phyloP scores from a whole-genome alignment of 35 echinoderm and acorn worm genomes.

The Patiria miniata region DNA sequence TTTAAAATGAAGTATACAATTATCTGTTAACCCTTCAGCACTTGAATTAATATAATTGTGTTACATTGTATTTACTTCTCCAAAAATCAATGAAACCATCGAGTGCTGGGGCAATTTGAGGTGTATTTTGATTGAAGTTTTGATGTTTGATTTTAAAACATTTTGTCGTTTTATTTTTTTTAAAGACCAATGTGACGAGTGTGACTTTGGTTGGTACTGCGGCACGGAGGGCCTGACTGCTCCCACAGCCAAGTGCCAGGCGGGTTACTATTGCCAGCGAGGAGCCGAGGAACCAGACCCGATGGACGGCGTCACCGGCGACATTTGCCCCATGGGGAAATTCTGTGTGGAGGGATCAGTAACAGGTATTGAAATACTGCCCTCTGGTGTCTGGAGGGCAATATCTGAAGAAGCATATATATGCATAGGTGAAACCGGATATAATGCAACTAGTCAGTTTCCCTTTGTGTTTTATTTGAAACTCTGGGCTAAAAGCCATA shows the following conservation, averaged over 20 bases:
- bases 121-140: too few relatives aligned
- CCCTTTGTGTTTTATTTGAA: too few relatives aligned
- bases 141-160: neutral
- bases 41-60: too few relatives aligned
- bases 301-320: conserved; percentile 71
- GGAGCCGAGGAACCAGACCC: conserved; percentile 77
- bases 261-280: conserved; percentile 86
- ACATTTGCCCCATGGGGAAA: conserved; percentile 75
- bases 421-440: too few relatives aligned
- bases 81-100: too few relatives aligned
- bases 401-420: too few relatives aligned
- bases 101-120: too few relatives aligned
- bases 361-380: conserved; percentile 54
- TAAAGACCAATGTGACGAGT: conserved; percentile 70
- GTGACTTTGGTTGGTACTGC: conserved; percentile 92
- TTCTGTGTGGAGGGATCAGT: conserved; percentile 80
- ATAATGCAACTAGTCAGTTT: too few relatives aligned
- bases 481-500: too few relatives aligned
- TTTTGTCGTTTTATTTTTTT: neutral
- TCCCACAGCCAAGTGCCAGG: conserved; percentile 77
- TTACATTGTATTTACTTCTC: too few relatives aligned
- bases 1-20: neutral
- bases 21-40: too few relatives aligned
- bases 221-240: conserved; percentile 68
- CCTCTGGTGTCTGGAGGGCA: too few relatives aligned